Conservation (phyloP, 2,113 vertebrate genomes). For the Oceanodroma tethys region DNA sequence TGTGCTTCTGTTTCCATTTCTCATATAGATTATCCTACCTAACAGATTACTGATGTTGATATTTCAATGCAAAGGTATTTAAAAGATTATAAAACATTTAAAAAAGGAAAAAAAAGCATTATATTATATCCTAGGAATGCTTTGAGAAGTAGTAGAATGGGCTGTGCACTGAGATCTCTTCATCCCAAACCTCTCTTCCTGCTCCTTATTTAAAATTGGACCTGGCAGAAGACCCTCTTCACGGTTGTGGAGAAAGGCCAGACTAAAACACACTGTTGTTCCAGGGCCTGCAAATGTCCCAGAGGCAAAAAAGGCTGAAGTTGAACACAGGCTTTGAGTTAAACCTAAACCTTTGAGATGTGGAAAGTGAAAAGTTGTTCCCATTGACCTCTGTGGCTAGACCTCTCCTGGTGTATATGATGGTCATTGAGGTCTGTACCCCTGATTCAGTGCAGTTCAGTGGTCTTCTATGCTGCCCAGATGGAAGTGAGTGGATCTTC, state of each 20-base stretch:
- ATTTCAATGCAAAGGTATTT: not conserved
- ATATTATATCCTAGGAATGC: not conserved
- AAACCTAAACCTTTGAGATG: not conserved
- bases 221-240: not conserved
- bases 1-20: not conserved
- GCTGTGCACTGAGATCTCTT: not conserved
- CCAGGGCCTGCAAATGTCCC: not conserved
- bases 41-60: not conserved
- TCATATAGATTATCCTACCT: not conserved
- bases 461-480: not conserved
- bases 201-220: not conserved
- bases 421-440: not conserved
- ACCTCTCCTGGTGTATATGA: rapidly evolving
- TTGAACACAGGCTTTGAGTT: not conserved
- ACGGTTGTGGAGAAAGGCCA: not conserved
- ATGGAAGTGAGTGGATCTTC: not conserved
- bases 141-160: not conserved
- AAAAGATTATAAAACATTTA: not conserved
- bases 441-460: not conserved
- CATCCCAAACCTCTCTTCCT: not conserved
- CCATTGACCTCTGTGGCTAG: not conserved
- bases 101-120: not conserved
- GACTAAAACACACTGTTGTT: not conserved
- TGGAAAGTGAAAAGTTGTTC: not conserved
- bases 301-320: not conserved